Evolutionary conservation across 2,797 vertebrate species (phyloP).

Genomic region (Thalassophryne amazonica): DNA sequence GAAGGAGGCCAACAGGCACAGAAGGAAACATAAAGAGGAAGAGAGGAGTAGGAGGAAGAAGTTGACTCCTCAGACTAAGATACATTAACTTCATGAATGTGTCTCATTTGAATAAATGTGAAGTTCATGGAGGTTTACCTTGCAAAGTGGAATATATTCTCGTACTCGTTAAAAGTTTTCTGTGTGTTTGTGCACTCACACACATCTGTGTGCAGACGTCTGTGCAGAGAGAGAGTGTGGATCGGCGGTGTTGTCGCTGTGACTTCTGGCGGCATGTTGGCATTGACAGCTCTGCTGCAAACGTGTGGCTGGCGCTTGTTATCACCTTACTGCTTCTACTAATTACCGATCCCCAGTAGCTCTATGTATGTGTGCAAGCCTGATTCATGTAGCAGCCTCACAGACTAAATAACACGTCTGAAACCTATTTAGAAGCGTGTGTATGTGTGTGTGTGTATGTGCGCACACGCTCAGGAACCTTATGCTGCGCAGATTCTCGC

Average conservation of each 20-base stretch:
- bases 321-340: constrained; percentile 68
- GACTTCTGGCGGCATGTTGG: constrained; percentile 50
- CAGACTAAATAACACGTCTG: constrained; percentile 41
- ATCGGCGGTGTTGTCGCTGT: constrained; percentile 48
- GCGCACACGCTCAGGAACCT: constrained; percentile 2
- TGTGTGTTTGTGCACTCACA: not conserved
- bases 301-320: constrained; percentile 72
- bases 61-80: constrained; percentile 20
- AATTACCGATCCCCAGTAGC: constrained; percentile 62
- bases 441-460: not conserved
- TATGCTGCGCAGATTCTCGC: constrained; percentile 2
- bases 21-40: constrained; percentile 13
- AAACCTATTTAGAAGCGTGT: constrained; percentile 22
- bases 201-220: not conserved
- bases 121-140: not conserved
- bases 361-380: constrained; percentile 6
- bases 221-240: not conserved
- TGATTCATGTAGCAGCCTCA: constrained; percentile 38
- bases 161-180: not conserved
- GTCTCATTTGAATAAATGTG: constrained; percentile 3
- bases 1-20: not conserved
- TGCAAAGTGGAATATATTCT: not conserved
- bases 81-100: constrained; percentile 1
- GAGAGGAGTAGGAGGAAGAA: constrained; percentile 21
- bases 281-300: constrained; percentile 55